Base-by-base conservation (phyloP, 2,888 invertebrate species). In the Hypsopygia costalis region DNA sequence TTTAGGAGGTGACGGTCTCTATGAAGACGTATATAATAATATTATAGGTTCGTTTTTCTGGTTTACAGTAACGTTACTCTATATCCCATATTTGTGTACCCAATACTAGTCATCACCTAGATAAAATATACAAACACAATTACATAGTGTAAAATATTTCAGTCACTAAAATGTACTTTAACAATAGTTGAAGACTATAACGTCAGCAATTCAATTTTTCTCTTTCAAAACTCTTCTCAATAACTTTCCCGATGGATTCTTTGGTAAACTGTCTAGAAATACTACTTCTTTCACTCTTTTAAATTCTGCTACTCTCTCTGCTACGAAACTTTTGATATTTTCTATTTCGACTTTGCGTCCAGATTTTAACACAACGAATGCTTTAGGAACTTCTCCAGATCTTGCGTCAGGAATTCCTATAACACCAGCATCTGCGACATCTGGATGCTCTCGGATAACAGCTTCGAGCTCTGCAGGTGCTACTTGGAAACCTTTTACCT, bases 401-500 rank as follows among this genome's bases (percentile, higher is more conserved):
- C 81, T 75, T 0, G 81, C 79, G 65, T 95, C 91, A 0, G 93
- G 91, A 25, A 94, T 75, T 1, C 96, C 96, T 43, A 96, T 83
- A 1, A 97, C 97, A 0, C 94, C 97, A 0, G 93, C 95, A 55
- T 97, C 97, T 12, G 87, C 65, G 0, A 97, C 90, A 30, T 90
- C 91, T 0, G 94, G 94, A 78, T 95, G 93, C 36, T 90, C 89
- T 48, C 94, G 89, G 1, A 96, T 69, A 6, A 94, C 55, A 40
- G 89, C 92, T 75, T 97, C 97, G 30, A 97, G 71, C 74, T 97
- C 97, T 1, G 97, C 96, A 9, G 97, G 97, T n/a, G 97, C 92
- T 11, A 97, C 96, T 91, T 95, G 91, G 62, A 83, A 91, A 1
- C 89, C 91, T 78, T 91, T 92, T 0, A 93, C 93, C 79, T 78